phyloP scores from a whole-genome alignment of 1,140 invertebrate genomes.

The Leptonema lineaticorne region DNA sequence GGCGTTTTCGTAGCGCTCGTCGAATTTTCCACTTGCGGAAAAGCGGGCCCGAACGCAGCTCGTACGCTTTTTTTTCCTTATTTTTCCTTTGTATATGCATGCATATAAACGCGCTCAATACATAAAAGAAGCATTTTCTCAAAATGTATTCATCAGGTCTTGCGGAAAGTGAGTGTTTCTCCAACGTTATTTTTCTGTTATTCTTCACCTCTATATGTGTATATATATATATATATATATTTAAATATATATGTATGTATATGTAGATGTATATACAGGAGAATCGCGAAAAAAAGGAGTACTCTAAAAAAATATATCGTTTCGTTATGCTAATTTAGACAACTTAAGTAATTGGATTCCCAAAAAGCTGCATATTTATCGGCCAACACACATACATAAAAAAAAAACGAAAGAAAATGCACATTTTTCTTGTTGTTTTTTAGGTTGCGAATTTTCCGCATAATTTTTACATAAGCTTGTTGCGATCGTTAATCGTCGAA shows the following conservation, averaged over 20 bases:
- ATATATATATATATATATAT: too few species aligned
- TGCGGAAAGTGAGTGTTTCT: not conserved
- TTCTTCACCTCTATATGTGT: not conserved
- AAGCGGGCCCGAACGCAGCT: too few species aligned
- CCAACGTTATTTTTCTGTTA: conserved; percentile 7
- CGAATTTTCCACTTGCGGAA: too few species aligned
- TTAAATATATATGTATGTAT: too few species aligned
- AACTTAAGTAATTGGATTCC: conserved; percentile 26
- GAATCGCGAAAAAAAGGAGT: not conserved
- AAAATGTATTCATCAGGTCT: not conserved
- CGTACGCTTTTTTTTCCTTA: too few species aligned
- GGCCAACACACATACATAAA: too few species aligned
- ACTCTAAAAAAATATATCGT: conserved; percentile 24
- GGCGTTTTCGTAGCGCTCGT: too few species aligned
- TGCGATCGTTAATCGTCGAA: not conserved
- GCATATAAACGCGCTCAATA: too few species aligned
- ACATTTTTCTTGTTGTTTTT: not conserved
- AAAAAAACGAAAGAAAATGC: not conserved
- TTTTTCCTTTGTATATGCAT: not conserved
- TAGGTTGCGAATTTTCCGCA: not conserved
- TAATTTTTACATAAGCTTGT: not conserved
- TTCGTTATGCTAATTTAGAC: conserved; percentile 20
- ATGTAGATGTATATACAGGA: too few species aligned
- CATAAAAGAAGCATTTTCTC: not conserved
- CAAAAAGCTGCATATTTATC: conserved; percentile 8